Base-by-base conservation (phyloP, 2,113 vertebrate genomes). In the Salvelinus sp. region DNA sequence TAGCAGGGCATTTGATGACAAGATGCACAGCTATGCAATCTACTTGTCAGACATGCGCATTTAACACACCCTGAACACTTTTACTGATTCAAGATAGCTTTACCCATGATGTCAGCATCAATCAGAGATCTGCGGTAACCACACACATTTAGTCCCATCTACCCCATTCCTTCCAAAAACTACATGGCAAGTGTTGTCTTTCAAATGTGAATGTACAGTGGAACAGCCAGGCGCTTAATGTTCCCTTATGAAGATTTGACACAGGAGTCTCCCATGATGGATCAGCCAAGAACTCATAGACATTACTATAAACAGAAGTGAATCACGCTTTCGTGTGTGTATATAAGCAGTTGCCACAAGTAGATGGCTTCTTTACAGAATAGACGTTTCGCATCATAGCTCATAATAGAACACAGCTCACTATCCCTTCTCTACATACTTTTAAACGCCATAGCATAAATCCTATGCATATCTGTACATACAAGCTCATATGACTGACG, bases 161-260 rank as follows among this genome's bases (percentile, higher is more conserved):
- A 44, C 38, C 7, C 38, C 38, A 9, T n/a, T 44, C 38, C 38
- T 44, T 44, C 38, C 16, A 14, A 54, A 54, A 23, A n/a, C 18
- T 62, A 62, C 58, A 62, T 62, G 58, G 58, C 58, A n/a, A 62
- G 58, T 4, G 20, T 16, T 69, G 48, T 28, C 54, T 66, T 44
- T 47, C 67, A 47, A 38, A 38, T 38, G 54, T 50, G n/a, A 76
- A 76, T 76, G 68, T 60, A n/a, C 67, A 70, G n/a, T n/a, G n/a
- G 30, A 14, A 60, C 25, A 62, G 28, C 75, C 30, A 14, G 3
- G 27, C 9, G 62, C 28, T 23, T 13, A 14, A 30, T 30, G 57
- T 48, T 62, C 57, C 10, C 6, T 16, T 14, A 3, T 48, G 65
- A n/a, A 47, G 44, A 64, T 54, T 33, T 65, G 60, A 72, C 76